These are phyloP conservation scores for Chrysopa pallens DNA, from an alignment of 1,140 invertebrate genomes.

Conservation along the genomic window DNA sequence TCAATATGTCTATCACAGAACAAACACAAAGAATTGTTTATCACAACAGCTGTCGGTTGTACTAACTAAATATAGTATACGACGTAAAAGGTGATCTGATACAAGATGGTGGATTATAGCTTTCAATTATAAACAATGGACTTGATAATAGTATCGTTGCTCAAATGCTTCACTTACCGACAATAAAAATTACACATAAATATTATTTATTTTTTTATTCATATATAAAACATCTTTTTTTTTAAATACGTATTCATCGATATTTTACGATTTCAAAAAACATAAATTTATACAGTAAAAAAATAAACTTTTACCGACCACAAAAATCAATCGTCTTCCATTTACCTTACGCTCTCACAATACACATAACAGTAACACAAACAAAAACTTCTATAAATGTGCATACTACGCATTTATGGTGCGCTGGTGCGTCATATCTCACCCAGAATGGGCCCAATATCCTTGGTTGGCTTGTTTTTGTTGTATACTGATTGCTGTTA, in stretches of 20 bases:
- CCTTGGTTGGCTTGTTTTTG: too few species aligned
- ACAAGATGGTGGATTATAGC: slow-evolving; percentile 1
- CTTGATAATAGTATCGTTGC: neutral
- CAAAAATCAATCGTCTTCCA: neutral
- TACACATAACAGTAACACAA: neutral
- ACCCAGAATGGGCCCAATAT: too few species aligned
- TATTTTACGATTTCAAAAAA: neutral
- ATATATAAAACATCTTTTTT: too few species aligned
- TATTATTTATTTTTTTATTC: too few species aligned
- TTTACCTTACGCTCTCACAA: neutral
- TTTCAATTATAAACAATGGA: slow-evolving; percentile 2
- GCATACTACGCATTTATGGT: too few species aligned
- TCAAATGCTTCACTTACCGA: too few species aligned
- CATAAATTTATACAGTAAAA: neutral
- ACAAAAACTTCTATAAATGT: too few species aligned
- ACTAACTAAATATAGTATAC: neutral
- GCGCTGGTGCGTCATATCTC: too few species aligned
- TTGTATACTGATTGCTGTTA: too few species aligned
- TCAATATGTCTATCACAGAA: slow-evolving; percentile 3
- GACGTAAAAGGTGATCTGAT: neutral
- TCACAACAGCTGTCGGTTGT: slow-evolving; percentile 2
- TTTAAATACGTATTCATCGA: too few species aligned
- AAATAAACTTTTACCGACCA: neutral
- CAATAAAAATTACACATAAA: too few species aligned
- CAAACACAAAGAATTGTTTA: slow-evolving; percentile 3